These are phyloP conservation scores for Carassius gibelio DNA, from an alignment of 2,113 vertebrate genomes.

Conservation along the genomic window DNA sequence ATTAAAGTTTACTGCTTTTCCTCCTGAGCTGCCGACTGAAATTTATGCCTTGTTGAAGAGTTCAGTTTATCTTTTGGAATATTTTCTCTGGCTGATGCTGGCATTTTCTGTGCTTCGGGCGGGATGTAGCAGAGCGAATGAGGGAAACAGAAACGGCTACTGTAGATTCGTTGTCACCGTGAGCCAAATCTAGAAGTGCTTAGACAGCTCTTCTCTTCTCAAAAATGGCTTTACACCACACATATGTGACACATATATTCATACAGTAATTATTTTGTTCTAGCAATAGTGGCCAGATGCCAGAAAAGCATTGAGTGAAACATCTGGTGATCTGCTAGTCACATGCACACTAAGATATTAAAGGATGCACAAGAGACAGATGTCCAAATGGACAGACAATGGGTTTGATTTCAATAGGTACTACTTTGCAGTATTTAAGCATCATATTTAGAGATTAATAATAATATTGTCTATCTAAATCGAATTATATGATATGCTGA, in stretches of 20 bases:
- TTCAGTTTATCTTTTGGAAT: constrained; percentile 49
- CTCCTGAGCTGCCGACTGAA: constrained; percentile 21
- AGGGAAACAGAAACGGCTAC: constrained; percentile 42
- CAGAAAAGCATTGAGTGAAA: neutral
- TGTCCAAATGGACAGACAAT: too few relatives aligned
- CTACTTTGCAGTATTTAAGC: too few relatives aligned
- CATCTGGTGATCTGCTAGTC: neutral
- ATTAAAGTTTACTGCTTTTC: constrained; percentile 31
- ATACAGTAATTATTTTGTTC: neutral
- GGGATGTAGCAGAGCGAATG: constrained; percentile 33
- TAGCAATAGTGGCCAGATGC: neutral
- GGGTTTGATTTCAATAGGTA: too few relatives aligned
- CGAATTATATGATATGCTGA: neutral
- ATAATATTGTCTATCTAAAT: neutral
- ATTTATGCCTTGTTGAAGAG: constrained; percentile 42
- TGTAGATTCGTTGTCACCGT: constrained; percentile 35
- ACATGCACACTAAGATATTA: neutral
- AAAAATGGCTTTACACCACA: constrained; percentile 19
- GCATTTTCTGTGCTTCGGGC: constrained; percentile 50
- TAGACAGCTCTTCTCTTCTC: constrained; percentile 4
- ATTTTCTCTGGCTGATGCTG: constrained; percentile 45
- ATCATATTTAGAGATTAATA: neutral
- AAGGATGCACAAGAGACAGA: neutral
- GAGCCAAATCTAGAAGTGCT: neutral
- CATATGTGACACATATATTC: neutral